These are phyloP conservation scores for Paralinhomoeus sp. DNA, from an alignment of 2,888 invertebrate genomes.

Conservation along the genomic window DNA sequence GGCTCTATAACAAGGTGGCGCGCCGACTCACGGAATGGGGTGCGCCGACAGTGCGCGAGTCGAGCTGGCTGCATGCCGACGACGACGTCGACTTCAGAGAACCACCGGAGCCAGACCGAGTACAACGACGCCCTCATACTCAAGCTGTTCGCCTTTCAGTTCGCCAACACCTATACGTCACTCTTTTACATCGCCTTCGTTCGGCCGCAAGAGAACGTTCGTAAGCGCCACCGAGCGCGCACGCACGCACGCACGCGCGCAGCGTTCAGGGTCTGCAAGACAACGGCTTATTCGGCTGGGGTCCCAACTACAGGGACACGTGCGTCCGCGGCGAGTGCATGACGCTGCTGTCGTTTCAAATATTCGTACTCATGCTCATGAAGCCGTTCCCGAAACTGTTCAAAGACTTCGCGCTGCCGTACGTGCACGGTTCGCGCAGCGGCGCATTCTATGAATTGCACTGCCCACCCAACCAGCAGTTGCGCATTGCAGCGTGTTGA, in stretches of 20 bases:
- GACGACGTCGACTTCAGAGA: slow-evolving; percentile 30
- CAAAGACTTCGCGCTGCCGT: slow-evolving; percentile 29
- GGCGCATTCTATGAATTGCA: too few relatives aligned
- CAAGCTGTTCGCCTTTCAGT: slow-evolving; percentile 33
- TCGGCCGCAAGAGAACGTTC: slow-evolving; percentile 23
- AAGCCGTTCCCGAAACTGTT: slow-evolving; percentile 32
- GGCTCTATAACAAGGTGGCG: slow-evolving; percentile 12
- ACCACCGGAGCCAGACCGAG: slow-evolving; percentile 30
- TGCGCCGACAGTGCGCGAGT: too few relatives aligned
- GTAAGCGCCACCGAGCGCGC: not conserved
- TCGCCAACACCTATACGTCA: slow-evolving; percentile 32
- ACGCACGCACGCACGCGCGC: not conserved
- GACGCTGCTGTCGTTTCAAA: slow-evolving; percentile 31
- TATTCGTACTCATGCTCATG: slow-evolving; percentile 29
- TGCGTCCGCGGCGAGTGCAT: slow-evolving; percentile 28
- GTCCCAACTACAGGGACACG: slow-evolving; percentile 24
- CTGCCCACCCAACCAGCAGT: too few relatives aligned
- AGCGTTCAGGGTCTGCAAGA: slow-evolving; percentile 11
- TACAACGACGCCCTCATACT: slow-evolving; percentile 31
- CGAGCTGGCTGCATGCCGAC: not conserved
- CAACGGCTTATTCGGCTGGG: slow-evolving; percentile 23
- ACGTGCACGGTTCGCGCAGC: too few relatives aligned
- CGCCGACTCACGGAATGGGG: too few relatives aligned
- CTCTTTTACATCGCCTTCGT: slow-evolving; percentile 33
- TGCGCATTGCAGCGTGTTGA: slow-evolving; percentile 5